Base-by-base conservation (phyloP, 2,113 vertebrate genomes). In the Pelvicachromis taeniatus region DNA sequence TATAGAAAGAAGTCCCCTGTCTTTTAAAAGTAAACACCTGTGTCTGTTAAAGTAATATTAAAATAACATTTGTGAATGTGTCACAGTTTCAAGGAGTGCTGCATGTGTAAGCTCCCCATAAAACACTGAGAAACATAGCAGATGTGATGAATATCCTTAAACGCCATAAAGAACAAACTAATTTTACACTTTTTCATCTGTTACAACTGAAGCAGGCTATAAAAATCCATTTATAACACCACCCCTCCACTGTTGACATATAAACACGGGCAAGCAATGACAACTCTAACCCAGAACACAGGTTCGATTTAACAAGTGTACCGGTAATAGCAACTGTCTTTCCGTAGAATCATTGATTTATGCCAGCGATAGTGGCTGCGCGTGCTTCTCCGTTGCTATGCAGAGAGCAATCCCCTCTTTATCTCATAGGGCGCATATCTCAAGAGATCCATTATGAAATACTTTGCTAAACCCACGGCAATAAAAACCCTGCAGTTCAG, bases 381-480 rank as follows among this genome's bases (percentile, higher is more conserved):
- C 29, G 52, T 40, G 26, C 85, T 58, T 85, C 81, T 92, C 80
- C 83, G 92, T 93, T 93, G 90, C 92, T 92, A 92, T 85, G 90
- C 40, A 85, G 77, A 91, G 9, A 91, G 90, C 83, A 91, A 91
- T 88, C 73, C 59, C 65, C 40, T 70, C 42, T 86, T 81, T 73
- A 63, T 85, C 83, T 81, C 87, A n/a, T 63, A 70, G 80, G 54
- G 82, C 6, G 7, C n/a, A 70, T 87, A 89, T 94, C 87, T 88
- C 81, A 78, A 92, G 87, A 7, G 9, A 83, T 4, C 88, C 94
- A 95, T 95, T 95, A 95, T 21, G 17, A 59, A 86, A 88, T 88
- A 90, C 87, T 94, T 94, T 86, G 40, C 91, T 79, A 70, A 81
- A 89, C 77, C 63, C 75, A 77, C 16, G 9, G 90, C 91, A 86